Evolutionary conservation across 2,888 invertebrate species (phyloP).

Genomic region (Tinea semifulvella): DNA sequence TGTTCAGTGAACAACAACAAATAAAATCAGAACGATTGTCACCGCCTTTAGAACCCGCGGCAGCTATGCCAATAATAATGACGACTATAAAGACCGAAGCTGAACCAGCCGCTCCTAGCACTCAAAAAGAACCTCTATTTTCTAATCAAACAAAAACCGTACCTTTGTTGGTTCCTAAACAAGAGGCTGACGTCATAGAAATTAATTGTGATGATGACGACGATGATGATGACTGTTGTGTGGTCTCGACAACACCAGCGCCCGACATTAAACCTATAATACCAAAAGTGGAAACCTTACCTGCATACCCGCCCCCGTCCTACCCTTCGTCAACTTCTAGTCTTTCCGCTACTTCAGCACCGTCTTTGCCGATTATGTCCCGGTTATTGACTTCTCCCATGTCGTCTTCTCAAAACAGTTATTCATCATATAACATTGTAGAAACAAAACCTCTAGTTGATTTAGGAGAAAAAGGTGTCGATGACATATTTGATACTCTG

Average conservation of each 20-base stretch:
- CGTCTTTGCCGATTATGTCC: background rate
- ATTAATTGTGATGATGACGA: slow-evolving; percentile 59
- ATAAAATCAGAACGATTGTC: slow-evolving; percentile 50
- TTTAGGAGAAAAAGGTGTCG: slow-evolving; percentile 53
- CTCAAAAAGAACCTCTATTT: background rate
- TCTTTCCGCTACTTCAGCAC: background rate
- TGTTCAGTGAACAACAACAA: slow-evolving; percentile 34
- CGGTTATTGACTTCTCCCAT: slow-evolving; percentile 2
- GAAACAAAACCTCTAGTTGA: slow-evolving; percentile 51
- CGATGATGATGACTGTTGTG: slow-evolving; percentile 59
- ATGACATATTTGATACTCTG: slow-evolving; percentile 57
- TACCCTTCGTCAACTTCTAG: background rate
- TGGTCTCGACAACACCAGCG: slow-evolving; percentile 55
- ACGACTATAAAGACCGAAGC: slow-evolving; percentile 49
- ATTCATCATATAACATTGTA: slow-evolving; percentile 18
- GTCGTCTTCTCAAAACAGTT: background rate
- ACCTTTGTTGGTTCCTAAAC: background rate
- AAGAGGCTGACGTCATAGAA: slow-evolving; percentile 44
- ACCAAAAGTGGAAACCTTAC: slow-evolving; percentile 38
- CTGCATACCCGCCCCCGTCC: slow-evolving; percentile 31
- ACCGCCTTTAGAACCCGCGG: slow-evolving; percentile 26
- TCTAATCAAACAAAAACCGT: slow-evolving; percentile 20
- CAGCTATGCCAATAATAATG: slow-evolving; percentile 25
- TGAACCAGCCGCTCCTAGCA: slow-evolving; percentile 21
- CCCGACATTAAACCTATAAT: slow-evolving; percentile 49